Percentiles rank a stretch among this genome's conserved stretches.
Evolutionary conservation across 1,140 invertebrate species (phyloP).

Genomic region (Matsumurasca onukii): DNA sequence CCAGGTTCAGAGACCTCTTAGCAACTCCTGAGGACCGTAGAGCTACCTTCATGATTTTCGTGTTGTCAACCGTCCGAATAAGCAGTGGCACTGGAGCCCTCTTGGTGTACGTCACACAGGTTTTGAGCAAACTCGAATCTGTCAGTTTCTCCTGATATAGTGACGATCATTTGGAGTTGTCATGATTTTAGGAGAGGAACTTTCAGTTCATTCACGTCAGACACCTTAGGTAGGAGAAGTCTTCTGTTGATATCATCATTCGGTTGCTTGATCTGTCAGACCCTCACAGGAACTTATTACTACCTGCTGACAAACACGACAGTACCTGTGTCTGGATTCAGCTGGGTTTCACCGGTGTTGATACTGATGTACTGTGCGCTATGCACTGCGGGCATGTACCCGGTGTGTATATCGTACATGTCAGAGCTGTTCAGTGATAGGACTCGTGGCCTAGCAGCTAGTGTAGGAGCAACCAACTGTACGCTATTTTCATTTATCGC

Average conservation of each 20-base stretch:
- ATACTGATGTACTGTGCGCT: conserved; percentile 68
- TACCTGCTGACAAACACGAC: conserved; percentile 57
- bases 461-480: conserved; percentile 66
- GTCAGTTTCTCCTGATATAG: conserved; percentile 50
- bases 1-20: conserved; percentile 47
- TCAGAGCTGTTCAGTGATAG: conserved; percentile 73
- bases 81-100: conserved; percentile 72
- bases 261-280: conserved; percentile 45
- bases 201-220: conserved; percentile 64
- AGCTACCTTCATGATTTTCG: conserved; percentile 61
- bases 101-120: conserved; percentile 72
- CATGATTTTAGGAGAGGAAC: conserved; percentile 63
- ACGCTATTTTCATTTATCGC: conserved; percentile 71
- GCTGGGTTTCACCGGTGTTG: conserved; percentile 62
- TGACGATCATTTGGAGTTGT: conserved; percentile 67
- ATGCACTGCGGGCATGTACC: conserved; percentile 67
- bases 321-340: conserved; percentile 50
- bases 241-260: conserved; percentile 53
- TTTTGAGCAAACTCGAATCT: conserved; percentile 61
- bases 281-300: conserved; percentile 54
- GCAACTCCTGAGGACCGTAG: conserved; percentile 58
- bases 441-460: conserved; percentile 66
- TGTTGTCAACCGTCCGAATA: conserved; percentile 71
- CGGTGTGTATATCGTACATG: conserved; percentile 69
- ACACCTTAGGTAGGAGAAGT: conserved; percentile 67